Percentiles rank a stretch among this genome's conserved stretches.
Evolutionary conservation across 2,888 invertebrate species (phyloP).

Genomic region (Agrochola litura): DNA sequence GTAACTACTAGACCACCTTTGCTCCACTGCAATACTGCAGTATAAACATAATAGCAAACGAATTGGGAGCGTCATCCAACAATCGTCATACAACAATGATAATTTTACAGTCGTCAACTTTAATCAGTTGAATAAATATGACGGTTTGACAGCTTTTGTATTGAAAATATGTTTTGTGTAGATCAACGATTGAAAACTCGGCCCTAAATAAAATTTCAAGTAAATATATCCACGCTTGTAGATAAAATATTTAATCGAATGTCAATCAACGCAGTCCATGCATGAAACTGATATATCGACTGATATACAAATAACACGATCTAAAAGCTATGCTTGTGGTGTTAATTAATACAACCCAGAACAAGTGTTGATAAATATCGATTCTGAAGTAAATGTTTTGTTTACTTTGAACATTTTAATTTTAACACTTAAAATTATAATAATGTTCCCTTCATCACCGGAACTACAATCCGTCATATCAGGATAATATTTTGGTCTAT

Average conservation of each 20-base stretch:
- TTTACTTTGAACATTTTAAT: background rate
- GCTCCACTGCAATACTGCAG: background rate
- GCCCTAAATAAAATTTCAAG: background rate
- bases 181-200: background rate
- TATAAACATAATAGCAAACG: background rate
- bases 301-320: slow-evolving; percentile 31
- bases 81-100: background rate
- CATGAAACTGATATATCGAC: slow-evolving; percentile 44
- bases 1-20: no score
- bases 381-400: slow-evolving; percentile 6
- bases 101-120: background rate
- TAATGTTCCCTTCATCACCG: background rate
- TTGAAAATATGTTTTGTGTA: background rate
- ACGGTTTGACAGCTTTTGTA: background rate
- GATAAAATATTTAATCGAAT: slow-evolving; percentile 46
- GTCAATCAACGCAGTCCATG: slow-evolving; percentile 39
- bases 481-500: background rate
- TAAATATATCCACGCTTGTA: slow-evolving; percentile 17
- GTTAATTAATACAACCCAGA: slow-evolving; percentile 38
- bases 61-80: background rate
- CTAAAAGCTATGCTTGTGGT: slow-evolving; percentile 26
- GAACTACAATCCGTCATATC: background rate
- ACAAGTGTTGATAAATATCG: slow-evolving; percentile 24
- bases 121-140: background rate
- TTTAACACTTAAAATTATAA: background rate